phyloP scores from a whole-genome alignment of 2,888 invertebrate species.

The Geotrupes spiniger region DNA sequence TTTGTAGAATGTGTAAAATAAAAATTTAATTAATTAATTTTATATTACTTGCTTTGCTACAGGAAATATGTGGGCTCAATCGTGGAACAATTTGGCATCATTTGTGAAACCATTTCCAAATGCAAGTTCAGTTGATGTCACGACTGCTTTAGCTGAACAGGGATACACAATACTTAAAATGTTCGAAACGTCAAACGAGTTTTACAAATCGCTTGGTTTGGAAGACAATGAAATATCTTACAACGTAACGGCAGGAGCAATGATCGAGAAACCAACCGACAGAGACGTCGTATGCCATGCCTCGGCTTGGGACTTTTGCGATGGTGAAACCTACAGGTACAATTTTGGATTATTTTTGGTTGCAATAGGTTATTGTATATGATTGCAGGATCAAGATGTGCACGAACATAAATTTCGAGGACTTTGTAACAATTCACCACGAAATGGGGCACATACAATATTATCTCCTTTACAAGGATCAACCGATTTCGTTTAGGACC shows the following conservation, averaged over 20 bases:
- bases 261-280: conserved; percentile 58
- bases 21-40: no score
- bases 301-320: conserved; percentile 68
- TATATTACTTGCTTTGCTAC: no score
- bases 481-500: conserved; percentile 52
- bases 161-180: conserved; percentile 51
- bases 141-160: conserved; percentile 50
- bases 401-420: conserved; percentile 54
- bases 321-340: conserved; percentile 64
- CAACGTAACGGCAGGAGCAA: conserved; percentile 50
- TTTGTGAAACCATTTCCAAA: conserved; percentile 55
- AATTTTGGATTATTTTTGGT: conserved; percentile 7
- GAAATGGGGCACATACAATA: conserved; percentile 71
- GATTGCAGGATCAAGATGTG: conserved; percentile 61
- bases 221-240: conserved; percentile 60
- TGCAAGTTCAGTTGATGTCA: conserved; percentile 52
- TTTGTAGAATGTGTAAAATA: no score
- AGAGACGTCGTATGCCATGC: conserved; percentile 62
- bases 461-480: conserved; percentile 58
- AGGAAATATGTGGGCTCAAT: conserved; percentile 69
- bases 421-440: conserved; percentile 68
- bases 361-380: neutral
- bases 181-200: conserved; percentile 60
- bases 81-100: conserved; percentile 55
- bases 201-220: conserved; percentile 59